A percentile compares a stretch with the other conserved stretches of the same genome.
Evolutionary conservation across 1,140 invertebrate species (phyloP).

Genomic region (Lepidurus packardi): DNA sequence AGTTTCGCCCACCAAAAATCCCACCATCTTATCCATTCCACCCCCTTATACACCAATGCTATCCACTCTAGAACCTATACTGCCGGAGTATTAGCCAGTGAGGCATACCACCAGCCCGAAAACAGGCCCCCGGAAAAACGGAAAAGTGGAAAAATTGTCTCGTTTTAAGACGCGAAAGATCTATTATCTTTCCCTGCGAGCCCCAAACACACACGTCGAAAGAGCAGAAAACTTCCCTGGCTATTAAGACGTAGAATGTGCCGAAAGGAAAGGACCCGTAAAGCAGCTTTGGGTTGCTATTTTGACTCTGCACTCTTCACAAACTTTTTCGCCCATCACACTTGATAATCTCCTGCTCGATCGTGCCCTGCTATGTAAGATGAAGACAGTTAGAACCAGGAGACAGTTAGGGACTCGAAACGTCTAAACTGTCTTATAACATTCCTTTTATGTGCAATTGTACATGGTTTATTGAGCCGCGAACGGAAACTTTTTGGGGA

Average conservation of each 20-base stretch:
- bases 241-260: constrained; percentile 11
- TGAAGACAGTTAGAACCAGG: too few relatives aligned
- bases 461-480: too few relatives aligned
- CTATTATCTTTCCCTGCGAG: background rate
- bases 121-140: too few relatives aligned
- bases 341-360: background rate
- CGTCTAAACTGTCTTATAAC: too few relatives aligned
- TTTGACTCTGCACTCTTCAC: background rate
- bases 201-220: constrained; percentile 14
- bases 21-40: constrained; percentile 14
- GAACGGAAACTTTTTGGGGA: too few relatives aligned
- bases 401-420: too few relatives aligned
- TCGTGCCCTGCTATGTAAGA: too few relatives aligned
- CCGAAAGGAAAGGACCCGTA: background rate
- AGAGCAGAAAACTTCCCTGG: background rate
- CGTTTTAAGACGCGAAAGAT: background rate
- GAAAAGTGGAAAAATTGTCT: too few relatives aligned
- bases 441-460: too few relatives aligned
- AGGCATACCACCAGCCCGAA: background rate
- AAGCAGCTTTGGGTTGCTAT: background rate
- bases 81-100: background rate
- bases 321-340: background rate
- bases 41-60: constrained; percentile 3
- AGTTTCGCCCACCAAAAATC: constrained; percentile 21
- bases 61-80: background rate